Conservation (phyloP, 1,140 invertebrate genomes). For the Drosophila rhopaloa region DNA sequence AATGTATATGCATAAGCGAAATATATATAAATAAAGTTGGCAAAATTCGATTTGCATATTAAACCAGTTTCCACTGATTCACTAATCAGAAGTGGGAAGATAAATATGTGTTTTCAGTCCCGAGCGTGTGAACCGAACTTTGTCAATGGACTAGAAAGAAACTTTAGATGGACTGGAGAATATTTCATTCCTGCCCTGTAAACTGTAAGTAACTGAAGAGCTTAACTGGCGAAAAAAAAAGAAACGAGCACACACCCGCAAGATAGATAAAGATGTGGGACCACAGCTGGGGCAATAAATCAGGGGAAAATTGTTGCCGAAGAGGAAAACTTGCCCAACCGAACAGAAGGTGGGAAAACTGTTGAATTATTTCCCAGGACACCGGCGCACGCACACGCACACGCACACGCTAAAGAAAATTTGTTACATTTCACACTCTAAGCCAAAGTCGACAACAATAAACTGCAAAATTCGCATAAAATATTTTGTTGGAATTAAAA, state of each 20-base stretch:
- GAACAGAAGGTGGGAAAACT: conserved; percentile 65
- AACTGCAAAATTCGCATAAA: conserved; percentile 62
- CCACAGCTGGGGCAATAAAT: conserved; percentile 47
- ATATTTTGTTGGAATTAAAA: conserved; percentile 65
- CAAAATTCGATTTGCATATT: conserved; percentile 47
- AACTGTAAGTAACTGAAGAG: conserved; percentile 47
- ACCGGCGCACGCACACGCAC: conserved; percentile 11
- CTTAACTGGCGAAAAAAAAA: conserved; percentile 19
- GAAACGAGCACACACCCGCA: neutral
- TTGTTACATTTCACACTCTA: conserved; percentile 58
- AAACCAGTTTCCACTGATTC: conserved; percentile 34
- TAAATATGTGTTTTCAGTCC: conserved; percentile 12
- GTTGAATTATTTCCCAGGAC: conserved; percentile 61
- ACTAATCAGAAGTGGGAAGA: conserved; percentile 39
- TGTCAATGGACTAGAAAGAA: conserved; percentile 46
- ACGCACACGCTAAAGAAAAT: conserved; percentile 15
- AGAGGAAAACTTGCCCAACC: conserved; percentile 28
- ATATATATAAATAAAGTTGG: conserved; percentile 33
- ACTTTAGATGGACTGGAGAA: conserved; percentile 22
- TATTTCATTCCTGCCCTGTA: conserved; percentile 30
- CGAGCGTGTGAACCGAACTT: conserved; percentile 45
- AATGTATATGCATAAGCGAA: neutral
- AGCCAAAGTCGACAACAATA: conserved; percentile 55
- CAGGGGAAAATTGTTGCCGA: conserved; percentile 48
- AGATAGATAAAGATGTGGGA: conserved; percentile 37